Percentiles rank a stretch among this genome's conserved stretches.
These are phyloP conservation scores for Urophycis tenuis DNA, from an alignment of 2,797 vertebrate species.

Conservation along the genomic window DNA sequence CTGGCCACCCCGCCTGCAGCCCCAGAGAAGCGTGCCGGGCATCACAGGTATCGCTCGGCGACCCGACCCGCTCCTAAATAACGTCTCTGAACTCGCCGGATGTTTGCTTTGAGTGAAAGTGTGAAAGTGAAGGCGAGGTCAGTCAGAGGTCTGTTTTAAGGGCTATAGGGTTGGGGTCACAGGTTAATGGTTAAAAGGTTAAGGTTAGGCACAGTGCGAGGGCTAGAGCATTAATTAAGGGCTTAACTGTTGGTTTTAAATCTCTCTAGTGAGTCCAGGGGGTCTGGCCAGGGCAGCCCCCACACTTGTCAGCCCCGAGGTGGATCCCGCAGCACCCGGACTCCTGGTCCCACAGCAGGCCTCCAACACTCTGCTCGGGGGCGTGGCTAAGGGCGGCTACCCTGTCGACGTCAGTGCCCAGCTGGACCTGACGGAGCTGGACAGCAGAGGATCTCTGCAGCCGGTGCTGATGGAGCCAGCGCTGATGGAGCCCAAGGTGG, in stretches of 20 bases:
- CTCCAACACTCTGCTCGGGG: slow-evolving; percentile 35
- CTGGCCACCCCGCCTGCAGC: slow-evolving; percentile 44
- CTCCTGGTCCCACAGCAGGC: slow-evolving; percentile 23
- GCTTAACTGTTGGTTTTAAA: neutral
- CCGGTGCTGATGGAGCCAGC: slow-evolving; percentile 41
- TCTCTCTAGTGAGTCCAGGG: neutral
- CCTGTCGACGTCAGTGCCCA: slow-evolving; percentile 55
- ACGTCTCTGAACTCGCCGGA: too few species aligned
- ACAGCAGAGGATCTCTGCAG: slow-evolving; percentile 30
- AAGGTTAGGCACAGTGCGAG: neutral
- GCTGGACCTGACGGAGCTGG: slow-evolving; percentile 39
- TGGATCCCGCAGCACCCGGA: slow-evolving; percentile 29
- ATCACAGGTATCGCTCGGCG: neutral
- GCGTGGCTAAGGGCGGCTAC: slow-evolving; percentile 59
- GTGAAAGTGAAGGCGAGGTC: neutral
- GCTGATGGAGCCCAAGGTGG: slow-evolving; percentile 39
- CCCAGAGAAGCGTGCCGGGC: slow-evolving; percentile 51
- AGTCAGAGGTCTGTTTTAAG: neutral
- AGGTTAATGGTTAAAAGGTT: neutral
- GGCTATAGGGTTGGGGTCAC: neutral
- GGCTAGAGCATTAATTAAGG: neutral
- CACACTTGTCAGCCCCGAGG: slow-evolving; percentile 31
- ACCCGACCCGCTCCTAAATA: too few species aligned
- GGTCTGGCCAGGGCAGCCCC: neutral
- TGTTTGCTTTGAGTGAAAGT: too few species aligned